These are phyloP conservation scores for Nephrotoma appendiculata DNA, from an alignment of 2,888 invertebrate species.

Conservation along the genomic window DNA sequence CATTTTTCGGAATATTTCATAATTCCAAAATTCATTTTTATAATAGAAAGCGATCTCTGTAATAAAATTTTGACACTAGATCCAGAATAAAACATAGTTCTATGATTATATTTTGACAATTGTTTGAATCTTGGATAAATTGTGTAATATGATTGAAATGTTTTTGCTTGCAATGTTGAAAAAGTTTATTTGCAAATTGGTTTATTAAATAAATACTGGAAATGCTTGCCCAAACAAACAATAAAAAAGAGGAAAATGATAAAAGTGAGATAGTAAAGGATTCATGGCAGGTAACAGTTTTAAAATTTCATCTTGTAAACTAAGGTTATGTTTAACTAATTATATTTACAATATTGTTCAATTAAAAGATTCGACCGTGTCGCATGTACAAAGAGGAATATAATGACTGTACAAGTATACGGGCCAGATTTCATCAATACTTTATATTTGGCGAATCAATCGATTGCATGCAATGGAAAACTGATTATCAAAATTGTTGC, in stretches of 20 bases:
- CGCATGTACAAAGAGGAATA: constrained; percentile 70
- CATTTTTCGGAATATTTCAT: too few species aligned
- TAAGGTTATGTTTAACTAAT: too few species aligned
- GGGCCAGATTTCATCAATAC: constrained; percentile 70
- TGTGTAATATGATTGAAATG: not conserved
- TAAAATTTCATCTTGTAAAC: too few species aligned
- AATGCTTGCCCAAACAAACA: not conserved
- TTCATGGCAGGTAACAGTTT: not conserved
- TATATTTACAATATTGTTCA: not conserved
- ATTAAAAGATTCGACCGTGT: constrained; percentile 57
- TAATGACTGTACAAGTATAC: constrained; percentile 59
- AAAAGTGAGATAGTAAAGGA: not conserved
- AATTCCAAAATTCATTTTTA: too few species aligned
- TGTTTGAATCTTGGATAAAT: not conserved
- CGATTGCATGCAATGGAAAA: constrained; percentile 69
- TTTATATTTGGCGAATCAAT: constrained; percentile 58
- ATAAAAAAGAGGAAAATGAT: not conserved
- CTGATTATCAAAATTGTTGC: constrained; percentile 59
- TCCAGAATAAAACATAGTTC: not conserved
- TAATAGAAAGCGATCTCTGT: too few species aligned
- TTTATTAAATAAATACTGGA: not conserved
- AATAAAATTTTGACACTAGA: too few species aligned
- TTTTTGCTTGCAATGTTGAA: not conserved
- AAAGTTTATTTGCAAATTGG: not conserved
- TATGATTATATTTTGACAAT: not conserved